Evolutionary conservation across 2,888 invertebrate genomes (phyloP).

Genomic region (Drosophila paucipuncta): DNA sequence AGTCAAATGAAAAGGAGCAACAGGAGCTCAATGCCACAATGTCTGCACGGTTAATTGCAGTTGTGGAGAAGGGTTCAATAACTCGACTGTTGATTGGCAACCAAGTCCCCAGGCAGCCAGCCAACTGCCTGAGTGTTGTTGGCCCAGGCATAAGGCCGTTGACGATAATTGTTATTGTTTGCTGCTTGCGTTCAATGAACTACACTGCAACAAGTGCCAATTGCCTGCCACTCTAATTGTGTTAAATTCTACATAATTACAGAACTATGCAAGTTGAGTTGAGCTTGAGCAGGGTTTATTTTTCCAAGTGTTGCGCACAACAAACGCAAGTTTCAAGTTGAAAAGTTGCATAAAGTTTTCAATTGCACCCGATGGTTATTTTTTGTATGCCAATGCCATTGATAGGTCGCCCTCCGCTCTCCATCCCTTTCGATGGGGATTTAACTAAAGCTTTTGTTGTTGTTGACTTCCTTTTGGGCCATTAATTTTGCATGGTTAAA

Average conservation of each 20-base stretch:
- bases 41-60: conserved; percentile 63
- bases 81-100: conserved; percentile 73
- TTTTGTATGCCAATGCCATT: conserved; percentile 46
- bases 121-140: conserved; percentile 9
- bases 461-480: conserved; percentile 73
- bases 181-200: conserved; percentile 63
- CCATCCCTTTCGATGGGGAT: neutral
- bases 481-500: conserved; percentile 69
- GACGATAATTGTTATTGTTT: conserved; percentile 49
- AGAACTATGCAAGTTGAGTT: neutral
- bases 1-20: conserved; percentile 45
- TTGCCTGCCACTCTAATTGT: conserved; percentile 30
- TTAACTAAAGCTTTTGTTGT: conserved; percentile 47
- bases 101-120: conserved; percentile 17
- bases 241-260: neutral
- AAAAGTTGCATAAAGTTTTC: conserved; percentile 47
- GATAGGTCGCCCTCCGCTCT: conserved; percentile 27
- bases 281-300: neutral
- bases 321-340: conserved; percentile 54
- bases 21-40: conserved; percentile 43
- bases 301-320: conserved; percentile 20
- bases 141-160: conserved; percentile 55
- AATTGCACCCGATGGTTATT: conserved; percentile 39
- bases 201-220: conserved; percentile 55
- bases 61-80: conserved; percentile 65